phyloP scores from a whole-genome alignment of 1,140 invertebrate genomes.

The Drosophila kurseongensis region DNA sequence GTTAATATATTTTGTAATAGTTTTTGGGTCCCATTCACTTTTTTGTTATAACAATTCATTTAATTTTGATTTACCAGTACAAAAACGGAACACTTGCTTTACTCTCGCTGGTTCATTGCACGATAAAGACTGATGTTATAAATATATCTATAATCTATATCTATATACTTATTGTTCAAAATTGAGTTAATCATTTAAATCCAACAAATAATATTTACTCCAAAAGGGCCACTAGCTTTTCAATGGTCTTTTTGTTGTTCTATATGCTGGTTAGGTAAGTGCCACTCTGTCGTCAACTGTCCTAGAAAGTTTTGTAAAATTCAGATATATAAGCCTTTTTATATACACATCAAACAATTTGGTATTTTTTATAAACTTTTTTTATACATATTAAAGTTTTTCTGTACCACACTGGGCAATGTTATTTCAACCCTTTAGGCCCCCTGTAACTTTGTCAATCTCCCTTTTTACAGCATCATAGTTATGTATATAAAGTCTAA shows the following conservation, averaged over 20 bases:
- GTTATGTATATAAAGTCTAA: conserved; percentile 52
- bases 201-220: conserved; percentile 20
- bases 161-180: conserved; percentile 29
- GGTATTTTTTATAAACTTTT: conserved; percentile 39
- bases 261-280: conserved; percentile 62
- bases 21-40: too few species aligned
- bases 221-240: background rate
- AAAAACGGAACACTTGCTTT: too few species aligned
- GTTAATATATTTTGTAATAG: too few species aligned
- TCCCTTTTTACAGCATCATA: conserved; percentile 45
- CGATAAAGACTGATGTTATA: too few species aligned
- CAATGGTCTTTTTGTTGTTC: conserved; percentile 20
- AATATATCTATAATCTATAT: conserved; percentile 12
- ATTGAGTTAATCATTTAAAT: background rate
- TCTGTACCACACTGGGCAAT: conserved; percentile 41
- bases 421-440: conserved; percentile 5
- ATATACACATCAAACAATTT: conserved; percentile 51
- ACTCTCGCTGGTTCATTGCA: too few species aligned
- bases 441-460: conserved; percentile 2
- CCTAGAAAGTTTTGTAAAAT: conserved; percentile 5
- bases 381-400: conserved; percentile 63
- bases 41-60: too few species aligned
- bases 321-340: background rate
- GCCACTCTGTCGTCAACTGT: conserved; percentile 15
- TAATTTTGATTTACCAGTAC: too few species aligned